Evolutionary conservation across 2,797 vertebrate species (phyloP).

Genomic region (Leptoclinus maculatus): DNA sequence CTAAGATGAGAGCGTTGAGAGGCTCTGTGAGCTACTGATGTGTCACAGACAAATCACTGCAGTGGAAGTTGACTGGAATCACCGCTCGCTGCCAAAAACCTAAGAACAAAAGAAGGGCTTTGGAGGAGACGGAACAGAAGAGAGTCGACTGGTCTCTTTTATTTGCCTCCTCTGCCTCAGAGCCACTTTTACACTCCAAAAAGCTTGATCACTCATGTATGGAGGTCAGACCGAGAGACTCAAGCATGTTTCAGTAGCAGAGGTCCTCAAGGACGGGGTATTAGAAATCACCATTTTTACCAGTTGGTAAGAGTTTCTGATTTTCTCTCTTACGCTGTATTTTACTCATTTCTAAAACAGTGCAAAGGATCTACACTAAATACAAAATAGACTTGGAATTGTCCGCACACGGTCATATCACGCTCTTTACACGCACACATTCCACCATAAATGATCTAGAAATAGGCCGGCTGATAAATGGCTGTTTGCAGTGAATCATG

Average conservation of each 20-base stretch:
- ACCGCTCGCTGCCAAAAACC: constrained; percentile 53
- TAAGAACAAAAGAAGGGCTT: constrained; percentile 55
- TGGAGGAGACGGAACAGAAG: constrained; percentile 53
- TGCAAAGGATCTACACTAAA: background rate
- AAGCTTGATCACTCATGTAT: constrained; percentile 55
- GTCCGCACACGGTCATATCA: background rate
- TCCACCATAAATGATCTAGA: background rate
- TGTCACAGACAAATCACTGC: constrained; percentile 70
- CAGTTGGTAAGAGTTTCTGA: constrained; percentile 15
- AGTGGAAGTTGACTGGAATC: constrained; percentile 62
- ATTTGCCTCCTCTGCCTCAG: constrained; percentile 28
- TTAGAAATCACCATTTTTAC: constrained; percentile 30
- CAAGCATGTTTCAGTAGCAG: constrained; percentile 53
- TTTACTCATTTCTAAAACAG: too few relatives aligned
- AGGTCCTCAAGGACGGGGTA: constrained; percentile 16
- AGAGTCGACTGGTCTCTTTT: constrained; percentile 38
- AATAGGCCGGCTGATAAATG: background rate
- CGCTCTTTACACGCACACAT: background rate
- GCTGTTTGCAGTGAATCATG: background rate
- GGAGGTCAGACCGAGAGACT: constrained; percentile 64
- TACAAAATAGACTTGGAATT: background rate
- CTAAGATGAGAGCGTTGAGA: constrained; percentile 49
- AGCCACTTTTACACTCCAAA: constrained; percentile 58
- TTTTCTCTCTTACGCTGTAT: constrained; percentile 17
- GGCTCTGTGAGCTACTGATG: constrained; percentile 57